Evolutionary conservation across 1,140 invertebrate species (phyloP), one percentile per base, ranked within the genome.

Genomic region (Aphis craccivora): DNA sequence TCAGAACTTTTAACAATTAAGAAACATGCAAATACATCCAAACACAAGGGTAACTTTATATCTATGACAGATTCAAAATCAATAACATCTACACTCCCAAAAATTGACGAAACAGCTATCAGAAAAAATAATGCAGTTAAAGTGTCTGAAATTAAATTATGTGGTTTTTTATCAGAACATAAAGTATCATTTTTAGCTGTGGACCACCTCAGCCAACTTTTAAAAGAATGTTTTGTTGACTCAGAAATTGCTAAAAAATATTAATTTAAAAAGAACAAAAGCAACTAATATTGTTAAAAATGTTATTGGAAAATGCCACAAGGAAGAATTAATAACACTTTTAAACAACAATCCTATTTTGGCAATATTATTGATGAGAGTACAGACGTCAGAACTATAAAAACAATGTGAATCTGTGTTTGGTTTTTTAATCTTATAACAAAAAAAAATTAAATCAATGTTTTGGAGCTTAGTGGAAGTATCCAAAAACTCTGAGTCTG

Each of bases 381-480:
- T 14, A 86, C 84, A n/a, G 84, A 86, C 5, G 84, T 86, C 1
- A 40, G 43, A 45, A 86, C 84, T 3, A 40, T 86, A 25, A 86
- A 86, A 86, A 86, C 23, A 11, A 25, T 86, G n/a, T 86, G 43
- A 8, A 86, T 86, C 23, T 86, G 84, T 86, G 84, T 86, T 45
- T 2, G 40, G 43, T 86, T 43, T 43, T 86, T 86, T 84, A 83
- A 83, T 35, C 25, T 4, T 3, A 30, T 7, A 18, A 83, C n/a
- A 30, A 83, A 83, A 35, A 83, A 83, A 83, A 83, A n/a, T 40
- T 14, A 8, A 84, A 20, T 40, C 81, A 35, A 84, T 30, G 40
- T 84, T 84, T 84, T 84, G 81, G 81, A 35, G 20, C 3, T 84
- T 84, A 20, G 81, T 84, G 0, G 81, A 84, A 84, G 35, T 84